Evolutionary conservation across 2,888 invertebrate genomes (phyloP).

Genomic region (Mellilla xanthometata): DNA sequence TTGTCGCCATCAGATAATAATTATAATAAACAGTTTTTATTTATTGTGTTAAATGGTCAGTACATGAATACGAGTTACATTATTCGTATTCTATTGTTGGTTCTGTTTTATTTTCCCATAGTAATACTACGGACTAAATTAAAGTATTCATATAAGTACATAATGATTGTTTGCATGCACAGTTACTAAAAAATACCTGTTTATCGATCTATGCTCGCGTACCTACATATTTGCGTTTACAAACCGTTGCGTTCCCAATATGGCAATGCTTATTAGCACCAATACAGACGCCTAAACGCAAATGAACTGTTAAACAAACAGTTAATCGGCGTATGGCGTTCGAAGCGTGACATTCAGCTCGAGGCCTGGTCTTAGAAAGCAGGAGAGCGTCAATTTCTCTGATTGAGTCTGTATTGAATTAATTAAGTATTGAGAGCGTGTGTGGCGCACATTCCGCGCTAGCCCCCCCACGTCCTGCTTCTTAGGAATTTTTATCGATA

Average conservation of each 20-base stretch:
- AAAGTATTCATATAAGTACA: no score
- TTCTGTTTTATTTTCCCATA: no score
- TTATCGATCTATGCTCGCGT: constrained; percentile 5
- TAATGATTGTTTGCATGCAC: no score
- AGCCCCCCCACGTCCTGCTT: constrained; percentile 63
- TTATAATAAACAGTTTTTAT: no score
- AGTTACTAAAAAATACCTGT: no score
- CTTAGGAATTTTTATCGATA: constrained; percentile 65
- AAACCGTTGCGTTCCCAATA: constrained; percentile 28
- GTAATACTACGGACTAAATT: no score
- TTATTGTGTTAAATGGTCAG: no score
- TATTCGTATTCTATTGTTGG: no score
- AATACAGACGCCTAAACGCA: constrained; percentile 43
- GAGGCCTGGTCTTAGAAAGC: constrained; percentile 72
- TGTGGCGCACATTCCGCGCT: constrained; percentile 70
- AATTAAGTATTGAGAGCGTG: constrained; percentile 76
- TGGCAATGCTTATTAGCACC: constrained; percentile 40
- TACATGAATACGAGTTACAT: no score
- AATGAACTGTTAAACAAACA: constrained; percentile 64
- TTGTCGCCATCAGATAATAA: no score
- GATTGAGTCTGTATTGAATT: constrained; percentile 79
- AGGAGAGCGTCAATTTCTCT: constrained; percentile 73
- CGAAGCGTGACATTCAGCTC: constrained; percentile 66
- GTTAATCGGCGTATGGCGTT: constrained; percentile 48
- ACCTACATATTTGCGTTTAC: constrained; percentile 8